Conservation (phyloP, 2,888 invertebrate genomes). For the Kuschelorhynchus macadamiae region DNA sequence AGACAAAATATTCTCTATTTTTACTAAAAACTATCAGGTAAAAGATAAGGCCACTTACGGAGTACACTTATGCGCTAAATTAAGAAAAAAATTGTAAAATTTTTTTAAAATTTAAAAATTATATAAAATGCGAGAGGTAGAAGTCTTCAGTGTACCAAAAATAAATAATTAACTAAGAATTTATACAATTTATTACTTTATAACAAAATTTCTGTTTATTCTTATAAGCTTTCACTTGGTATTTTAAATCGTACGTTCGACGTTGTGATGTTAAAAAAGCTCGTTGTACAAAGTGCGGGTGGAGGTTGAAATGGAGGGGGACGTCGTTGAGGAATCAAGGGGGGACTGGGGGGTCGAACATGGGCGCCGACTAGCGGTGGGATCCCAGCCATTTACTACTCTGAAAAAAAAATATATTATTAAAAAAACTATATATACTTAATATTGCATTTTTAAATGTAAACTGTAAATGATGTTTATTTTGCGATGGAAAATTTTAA, state of each 20-base stretch:
- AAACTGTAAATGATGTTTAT: too few relatives aligned
- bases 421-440: too few relatives aligned
- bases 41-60: constrained; percentile 59
- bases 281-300: constrained; percentile 31
- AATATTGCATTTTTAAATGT: too few relatives aligned
- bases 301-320: constrained; percentile 66
- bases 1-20: constrained; percentile 33
- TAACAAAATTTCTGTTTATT: constrained; percentile 11
- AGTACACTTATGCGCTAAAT: constrained; percentile 32
- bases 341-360: constrained; percentile 70
- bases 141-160: constrained; percentile 46
- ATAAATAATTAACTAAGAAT: constrained; percentile 36
- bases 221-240: constrained; percentile 18
- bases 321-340: constrained; percentile 68
- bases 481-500: too few relatives aligned
- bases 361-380: constrained; percentile 61
- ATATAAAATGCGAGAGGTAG: constrained; percentile 49
- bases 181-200: constrained; percentile 20
- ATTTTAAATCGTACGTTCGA: constrained; percentile 39
- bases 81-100: constrained; percentile 39
- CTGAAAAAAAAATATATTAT: constrained; percentile 56
- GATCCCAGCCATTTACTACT: constrained; percentile 67
- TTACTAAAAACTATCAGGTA: constrained; percentile 53
- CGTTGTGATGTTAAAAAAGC: constrained; percentile 20
- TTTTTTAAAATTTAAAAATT: constrained; percentile 27